Base-by-base conservation (phyloP, 2,888 invertebrate species). In the Drosophila histrio region DNA sequence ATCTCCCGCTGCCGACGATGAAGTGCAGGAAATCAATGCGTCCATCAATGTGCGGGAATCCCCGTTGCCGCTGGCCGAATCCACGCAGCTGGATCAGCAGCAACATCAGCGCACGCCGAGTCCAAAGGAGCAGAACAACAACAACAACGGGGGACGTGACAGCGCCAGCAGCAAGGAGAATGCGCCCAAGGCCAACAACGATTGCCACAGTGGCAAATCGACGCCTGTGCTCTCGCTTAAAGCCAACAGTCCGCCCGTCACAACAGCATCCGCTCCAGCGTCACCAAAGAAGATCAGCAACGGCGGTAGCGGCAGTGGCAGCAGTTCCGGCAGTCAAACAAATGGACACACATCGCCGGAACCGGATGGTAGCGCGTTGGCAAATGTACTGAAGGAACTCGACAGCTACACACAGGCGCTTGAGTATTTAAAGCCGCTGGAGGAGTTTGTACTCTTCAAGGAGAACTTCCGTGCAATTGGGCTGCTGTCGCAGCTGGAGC, bases 391-490 rank as follows among this genome's bases (percentile, higher is more conserved):
- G 3, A 87, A 82, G 39, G 89, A 90, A 17, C 70, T 91, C 3
- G 85, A 77, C 4, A 84, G 87, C 32, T 91, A 91, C 49, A 77
- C 77, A 0, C 89, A 91, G 46, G 91, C 91, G 0, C 54, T 91
- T 43, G 89, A 88, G 32, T 89, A 91, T 49, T 68, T 91, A 0
- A 91, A 90, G 41, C 91, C 91, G 0, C 49, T 91, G 28, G 91
- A 91, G 54, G 91, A 91, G 15, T 91, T 91, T 72, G 91, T 89
- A 9, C 82, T 91, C 4, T 84, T 90, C 60, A 90, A 89, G 60
- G 91, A 91, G 54, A 90, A 91, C 38, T 91, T 89, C 54, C 88
- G 91, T 8, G 91, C 91, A 22, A 91, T 91, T 57, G 91, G 91
- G 0, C 57, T 91, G 53, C 81, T 91, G 19, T 90, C 91, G 1